phyloP scores from a whole-genome alignment of 2,888 invertebrate species.

The Athripsodes cinereus region DNA sequence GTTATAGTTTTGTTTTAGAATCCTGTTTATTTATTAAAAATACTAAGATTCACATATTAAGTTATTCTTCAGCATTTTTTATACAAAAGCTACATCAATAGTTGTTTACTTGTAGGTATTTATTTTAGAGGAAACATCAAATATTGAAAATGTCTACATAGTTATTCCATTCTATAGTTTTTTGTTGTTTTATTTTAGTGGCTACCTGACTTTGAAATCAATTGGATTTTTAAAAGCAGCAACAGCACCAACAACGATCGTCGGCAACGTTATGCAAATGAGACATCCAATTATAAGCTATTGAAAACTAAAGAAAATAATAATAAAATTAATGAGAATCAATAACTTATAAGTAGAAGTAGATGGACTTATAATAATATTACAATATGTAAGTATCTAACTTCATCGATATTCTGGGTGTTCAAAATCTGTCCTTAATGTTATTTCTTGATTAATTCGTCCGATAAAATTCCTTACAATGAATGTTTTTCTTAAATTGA shows the following conservation, averaged over 20 bases:
- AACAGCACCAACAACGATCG: background rate
- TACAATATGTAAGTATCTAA: background rate
- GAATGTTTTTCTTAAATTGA: background rate
- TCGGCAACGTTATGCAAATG: background rate
- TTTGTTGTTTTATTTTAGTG: too few relatives aligned
- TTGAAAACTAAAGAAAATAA: background rate
- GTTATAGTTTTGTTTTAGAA: too few relatives aligned
- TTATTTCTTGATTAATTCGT: background rate
- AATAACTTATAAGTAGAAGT: background rate
- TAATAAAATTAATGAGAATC: background rate
- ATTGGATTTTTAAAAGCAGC: too few relatives aligned
- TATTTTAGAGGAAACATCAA: too few relatives aligned
- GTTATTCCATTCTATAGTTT: too few relatives aligned
- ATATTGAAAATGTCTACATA: too few relatives aligned
- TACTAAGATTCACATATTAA: too few relatives aligned
- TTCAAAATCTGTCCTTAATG: background rate
- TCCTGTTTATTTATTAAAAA: too few relatives aligned
- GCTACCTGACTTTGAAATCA: too few relatives aligned
- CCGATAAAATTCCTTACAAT: background rate
- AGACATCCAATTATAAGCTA: constrained; percentile 1
- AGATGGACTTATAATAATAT: background rate
- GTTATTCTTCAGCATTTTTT: too few relatives aligned
- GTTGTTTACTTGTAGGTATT: too few relatives aligned
- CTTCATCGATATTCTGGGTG: background rate
- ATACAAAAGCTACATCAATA: too few relatives aligned